These are phyloP conservation scores for Antheraea mylitta DNA, from an alignment of 1,140 invertebrate genomes.

Conservation along the genomic window DNA sequence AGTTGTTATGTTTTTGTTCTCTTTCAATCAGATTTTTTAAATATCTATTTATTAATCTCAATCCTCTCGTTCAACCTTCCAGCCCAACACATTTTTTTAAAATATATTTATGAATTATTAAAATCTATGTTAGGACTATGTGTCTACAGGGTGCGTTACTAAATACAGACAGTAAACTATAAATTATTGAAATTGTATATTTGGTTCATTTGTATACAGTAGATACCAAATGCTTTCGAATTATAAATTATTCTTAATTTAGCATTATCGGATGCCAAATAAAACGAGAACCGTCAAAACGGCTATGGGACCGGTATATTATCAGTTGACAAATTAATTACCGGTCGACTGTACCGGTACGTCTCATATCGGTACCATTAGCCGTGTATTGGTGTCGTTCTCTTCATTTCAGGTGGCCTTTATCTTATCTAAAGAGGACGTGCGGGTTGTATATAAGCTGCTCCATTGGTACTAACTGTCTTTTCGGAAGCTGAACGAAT, in stretches of 20 bases:
- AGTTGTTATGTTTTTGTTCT: no score
- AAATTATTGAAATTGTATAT: no score
- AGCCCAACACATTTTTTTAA: no score
- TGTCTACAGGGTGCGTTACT: no score
- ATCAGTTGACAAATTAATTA: conserved; percentile 63
- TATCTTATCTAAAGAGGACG: conserved; percentile 78
- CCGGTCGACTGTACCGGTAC: conserved; percentile 40
- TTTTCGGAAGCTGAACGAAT: conserved; percentile 18
- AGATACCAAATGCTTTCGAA: no score
- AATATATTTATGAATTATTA: no score
- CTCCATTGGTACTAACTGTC: conserved; percentile 56
- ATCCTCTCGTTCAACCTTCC: no score
- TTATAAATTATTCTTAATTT: neutral
- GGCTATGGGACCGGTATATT: conserved; percentile 40
- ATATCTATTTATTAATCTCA: no score
- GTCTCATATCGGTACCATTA: conserved; percentile 62
- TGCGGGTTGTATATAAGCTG: conserved; percentile 68
- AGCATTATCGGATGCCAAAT: neutral
- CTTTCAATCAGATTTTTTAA: no score
- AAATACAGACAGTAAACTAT: no score
- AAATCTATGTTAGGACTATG: no score
- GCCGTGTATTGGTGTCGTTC: conserved; percentile 67
- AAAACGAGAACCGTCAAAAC: conserved; percentile 14
- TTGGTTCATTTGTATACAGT: no score
- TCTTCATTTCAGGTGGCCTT: conserved; percentile 66